Percentiles rank a stretch among this genome's conserved stretches.
Evolutionary conservation across 2,113 vertebrate species (phyloP).

Genomic region (Apaloderma vittatum): DNA sequence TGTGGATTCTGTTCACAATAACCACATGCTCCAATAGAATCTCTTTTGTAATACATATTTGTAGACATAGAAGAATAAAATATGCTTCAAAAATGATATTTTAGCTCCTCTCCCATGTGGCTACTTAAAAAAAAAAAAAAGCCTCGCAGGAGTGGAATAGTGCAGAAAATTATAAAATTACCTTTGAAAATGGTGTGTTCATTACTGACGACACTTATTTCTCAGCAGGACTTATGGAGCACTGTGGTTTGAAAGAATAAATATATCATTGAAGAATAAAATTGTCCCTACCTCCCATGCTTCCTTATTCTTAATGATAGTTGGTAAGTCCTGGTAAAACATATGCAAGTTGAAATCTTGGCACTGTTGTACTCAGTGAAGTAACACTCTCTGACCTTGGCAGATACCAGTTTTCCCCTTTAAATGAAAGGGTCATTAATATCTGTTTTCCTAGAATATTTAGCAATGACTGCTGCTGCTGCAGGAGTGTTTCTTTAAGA

Average conservation of each 20-base stretch:
- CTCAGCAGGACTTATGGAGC: background rate
- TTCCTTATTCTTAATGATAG: background rate
- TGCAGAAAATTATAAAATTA: background rate
- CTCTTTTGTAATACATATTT: background rate
- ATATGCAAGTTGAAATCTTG: background rate
- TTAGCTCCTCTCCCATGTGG: background rate
- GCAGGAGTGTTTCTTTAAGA: background rate
- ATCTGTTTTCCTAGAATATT: background rate
- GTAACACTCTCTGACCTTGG: background rate
- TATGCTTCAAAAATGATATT: background rate
- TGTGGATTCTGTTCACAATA: constrained; percentile 24
- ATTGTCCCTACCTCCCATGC: rapidly evolving
- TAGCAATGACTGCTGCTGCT: background rate
- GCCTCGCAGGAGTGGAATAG: background rate
- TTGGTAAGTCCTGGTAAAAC: background rate
- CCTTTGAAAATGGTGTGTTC: background rate
- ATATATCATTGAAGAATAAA: background rate
- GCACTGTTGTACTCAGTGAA: background rate
- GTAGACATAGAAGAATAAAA: background rate
- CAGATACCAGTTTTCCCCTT: background rate
- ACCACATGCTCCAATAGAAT: background rate
- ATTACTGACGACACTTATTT: background rate
- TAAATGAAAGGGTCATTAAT: background rate
- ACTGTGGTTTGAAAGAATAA: background rate
- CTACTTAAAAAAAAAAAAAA: background rate